Evolutionary conservation across 2,797 vertebrate species (phyloP), one percentile per base, ranked within the genome.

Genomic region (Phyllotis vaccarum): DNA sequence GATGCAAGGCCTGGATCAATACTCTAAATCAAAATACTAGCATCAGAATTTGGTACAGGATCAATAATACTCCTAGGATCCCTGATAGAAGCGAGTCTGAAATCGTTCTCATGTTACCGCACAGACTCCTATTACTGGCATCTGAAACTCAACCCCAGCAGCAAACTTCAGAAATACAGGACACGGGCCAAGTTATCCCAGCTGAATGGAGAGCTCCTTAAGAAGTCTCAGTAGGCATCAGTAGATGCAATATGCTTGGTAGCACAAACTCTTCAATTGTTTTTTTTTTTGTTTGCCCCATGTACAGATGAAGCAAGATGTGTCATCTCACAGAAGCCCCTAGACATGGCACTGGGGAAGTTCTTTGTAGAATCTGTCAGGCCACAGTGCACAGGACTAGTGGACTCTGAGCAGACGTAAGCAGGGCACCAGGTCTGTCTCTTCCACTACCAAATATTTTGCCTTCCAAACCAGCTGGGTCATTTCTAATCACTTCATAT

Each of bases 11-110:
- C 13, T 94, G n/a, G 21, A 79, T n/a, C 64, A 75, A n/a, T 70
- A 85, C 27, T 34, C 49, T 68, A 21, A 70, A 14, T 80, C 37
- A 58, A 2, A 76, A 37, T 7, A 93, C 52, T 90, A 66, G 8
- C 40, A 81, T 86, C n/a, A 90, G 62, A 89, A 93, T 81, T 22
- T 46, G 14, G 21, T 17, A 37, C 34, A 49, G 29, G 24, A 79
- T 83, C 64, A 93, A 27, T 78, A 49, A 86, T 75, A 88, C 16
- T 90, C 82, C 43, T 81, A 78, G 46, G 16, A 31, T 14, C 21
- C 6, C 17, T 68, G 66, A 62, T 49, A 92, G 40, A 90, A 94
- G n/a, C 66, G 43, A 78, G 8, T 92, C 66, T 92, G 72, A 91
- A 93, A 75, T 80, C 52, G 54, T 40, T 74, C 27, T 87, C 13